Base-by-base conservation (phyloP, 2,797 vertebrate genomes). In the Poecile montanus region DNA sequence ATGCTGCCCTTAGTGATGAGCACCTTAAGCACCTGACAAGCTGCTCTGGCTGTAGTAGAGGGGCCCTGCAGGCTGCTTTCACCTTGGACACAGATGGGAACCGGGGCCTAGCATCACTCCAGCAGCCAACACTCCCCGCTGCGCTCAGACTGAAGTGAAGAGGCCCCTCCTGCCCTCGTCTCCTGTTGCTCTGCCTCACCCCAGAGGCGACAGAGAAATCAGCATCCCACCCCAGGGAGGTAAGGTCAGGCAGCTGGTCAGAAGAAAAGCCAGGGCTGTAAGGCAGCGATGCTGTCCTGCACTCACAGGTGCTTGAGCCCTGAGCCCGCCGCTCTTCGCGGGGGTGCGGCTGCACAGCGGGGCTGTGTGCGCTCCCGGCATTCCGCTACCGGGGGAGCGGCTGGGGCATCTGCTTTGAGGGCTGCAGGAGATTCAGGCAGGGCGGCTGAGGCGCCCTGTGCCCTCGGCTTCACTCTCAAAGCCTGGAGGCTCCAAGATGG, bases 401-500 rank as follows among this genome's bases (percentile, higher is more conserved):
- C 48, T 9, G 88, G 27, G 21, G 36, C 47, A 6, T 16, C 40
- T 16, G 30, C 53, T 45, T 6, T 3, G 20, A 27, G 38, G 15
- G 36, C 38, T 32, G 27, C 63, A 14, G 62, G 34, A 50, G 58
- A 32, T 4, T 26, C 65, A 6, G 29, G 20, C 50, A 36, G 56
- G 23, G 45, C 1, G 5, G 30, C 87, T 36, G 80, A 63, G 25
- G 40, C 2, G 4, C 30, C 32, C 56, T 6, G 13, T 45, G 48
- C 29, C 68, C 36, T 53, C 26, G 9, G 32, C 86, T 38, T 63
- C 76, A 21, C 26, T 48, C 45, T 44, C 51, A 16, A 29, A 54
- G 58, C 62, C 44, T 20, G 61, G 53, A 85, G 72, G 45, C 78
- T 96, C 84, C 61, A 26, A 63, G 86, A 88, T 91, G 84, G 32